Evolutionary conservation across 2,113 vertebrate genomes (phyloP).

Genomic region (Neogobius melanostomus): DNA sequence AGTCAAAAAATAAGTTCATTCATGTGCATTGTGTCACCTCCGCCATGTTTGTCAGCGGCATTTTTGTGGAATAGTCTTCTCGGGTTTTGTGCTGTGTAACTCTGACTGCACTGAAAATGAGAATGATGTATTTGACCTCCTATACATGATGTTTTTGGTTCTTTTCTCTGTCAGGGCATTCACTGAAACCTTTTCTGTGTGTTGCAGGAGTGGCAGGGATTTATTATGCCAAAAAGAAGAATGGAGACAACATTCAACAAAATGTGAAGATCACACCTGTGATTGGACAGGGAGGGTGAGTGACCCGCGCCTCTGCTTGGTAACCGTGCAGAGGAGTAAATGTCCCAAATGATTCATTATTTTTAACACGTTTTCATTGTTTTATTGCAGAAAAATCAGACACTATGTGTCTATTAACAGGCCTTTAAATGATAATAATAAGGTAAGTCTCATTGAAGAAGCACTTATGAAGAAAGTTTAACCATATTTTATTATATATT

Average conservation of each 20-base stretch:
- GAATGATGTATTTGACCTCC: neutral
- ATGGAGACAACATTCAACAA: conserved; percentile 93
- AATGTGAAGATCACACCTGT: conserved; percentile 99
- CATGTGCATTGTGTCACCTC: neutral
- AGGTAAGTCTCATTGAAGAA: conserved; percentile 75
- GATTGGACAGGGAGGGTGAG: conserved; percentile 96
- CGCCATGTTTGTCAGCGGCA: neutral
- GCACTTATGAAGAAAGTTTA: neutral
- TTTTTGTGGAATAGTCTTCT: neutral
- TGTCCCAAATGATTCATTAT: neutral
- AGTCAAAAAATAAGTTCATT: too few relatives aligned
- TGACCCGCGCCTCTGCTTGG: conserved; percentile 17
- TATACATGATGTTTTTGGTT: neutral
- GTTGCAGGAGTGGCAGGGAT: conserved; percentile 94
- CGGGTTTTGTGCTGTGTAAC: neutral
- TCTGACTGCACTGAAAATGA: neutral
- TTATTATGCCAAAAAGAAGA: conserved; percentile 94
- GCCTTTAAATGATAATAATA: conserved; percentile 92
- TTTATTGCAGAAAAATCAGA: conserved; percentile 92
- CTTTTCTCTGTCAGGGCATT: neutral
- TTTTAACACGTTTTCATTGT: conserved; percentile 4
- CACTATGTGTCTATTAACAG: conserved; percentile 99
- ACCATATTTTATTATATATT: conserved; percentile 30
- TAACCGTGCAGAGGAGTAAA: neutral
- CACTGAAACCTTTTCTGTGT: neutral